phyloP scores from a whole-genome alignment of 2,888 invertebrate species.

The Polymixis flavicincta region DNA sequence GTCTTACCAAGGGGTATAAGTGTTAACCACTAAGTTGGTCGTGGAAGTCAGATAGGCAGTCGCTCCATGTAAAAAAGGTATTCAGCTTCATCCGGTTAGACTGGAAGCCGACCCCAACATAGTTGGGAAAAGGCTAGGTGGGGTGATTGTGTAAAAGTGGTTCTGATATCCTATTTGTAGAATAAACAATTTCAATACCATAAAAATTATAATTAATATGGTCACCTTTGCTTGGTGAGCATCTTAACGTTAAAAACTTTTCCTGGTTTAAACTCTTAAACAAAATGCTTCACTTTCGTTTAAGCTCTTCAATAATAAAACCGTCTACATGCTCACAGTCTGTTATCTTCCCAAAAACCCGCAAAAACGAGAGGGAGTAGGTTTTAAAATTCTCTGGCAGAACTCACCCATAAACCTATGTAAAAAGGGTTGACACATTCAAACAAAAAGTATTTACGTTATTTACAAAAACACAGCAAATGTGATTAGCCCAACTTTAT shows the following conservation, averaged over 20 bases:
- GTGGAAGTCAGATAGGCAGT: too few relatives aligned
- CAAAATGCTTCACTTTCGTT: background rate
- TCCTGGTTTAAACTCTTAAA: background rate
- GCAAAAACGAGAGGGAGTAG: background rate
- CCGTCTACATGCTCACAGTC: background rate
- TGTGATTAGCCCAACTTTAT: conserved; percentile 48
- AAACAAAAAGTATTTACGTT: conserved; percentile 40
- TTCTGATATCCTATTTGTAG: too few relatives aligned
- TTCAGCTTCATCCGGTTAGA: too few relatives aligned
- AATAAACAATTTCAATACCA: too few relatives aligned
- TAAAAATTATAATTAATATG: too few relatives aligned
- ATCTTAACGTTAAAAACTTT: too few relatives aligned
- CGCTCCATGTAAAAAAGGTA: too few relatives aligned
- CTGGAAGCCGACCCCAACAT: too few relatives aligned
- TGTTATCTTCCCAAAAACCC: conserved; percentile 2
- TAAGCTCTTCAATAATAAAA: conserved; percentile 7
- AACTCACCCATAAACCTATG: conserved; percentile 13
- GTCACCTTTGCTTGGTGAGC: background rate
- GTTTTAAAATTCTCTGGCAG: conserved; percentile 4
- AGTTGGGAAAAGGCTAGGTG: too few relatives aligned
- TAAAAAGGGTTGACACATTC: conserved; percentile 37
- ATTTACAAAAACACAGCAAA: conserved; percentile 42
- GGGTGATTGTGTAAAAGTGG: too few relatives aligned
- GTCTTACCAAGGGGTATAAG: too few relatives aligned
- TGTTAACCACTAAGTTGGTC: too few relatives aligned